phyloP scores from a whole-genome alignment of 2,797 vertebrate genomes.

The Aplochiton taeniatus region DNA sequence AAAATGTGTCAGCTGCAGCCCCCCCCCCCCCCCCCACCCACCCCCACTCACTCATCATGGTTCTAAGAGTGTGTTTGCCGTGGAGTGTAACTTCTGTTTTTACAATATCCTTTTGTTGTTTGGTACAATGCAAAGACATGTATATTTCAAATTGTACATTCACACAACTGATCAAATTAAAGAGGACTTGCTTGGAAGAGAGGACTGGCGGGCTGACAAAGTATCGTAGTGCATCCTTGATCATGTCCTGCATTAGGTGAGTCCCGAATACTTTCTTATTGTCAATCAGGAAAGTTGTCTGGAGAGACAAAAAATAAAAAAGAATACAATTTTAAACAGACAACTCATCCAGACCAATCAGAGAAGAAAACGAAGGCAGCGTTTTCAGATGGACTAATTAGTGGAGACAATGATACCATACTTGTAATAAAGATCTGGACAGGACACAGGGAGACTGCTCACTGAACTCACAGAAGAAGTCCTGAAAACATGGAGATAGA shows the following conservation, averaged over 20 bases:
- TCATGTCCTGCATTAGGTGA: slow-evolving; percentile 98
- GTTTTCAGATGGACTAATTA: background rate
- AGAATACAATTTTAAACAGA: too few relatives aligned
- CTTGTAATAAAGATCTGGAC: slow-evolving; percentile 95
- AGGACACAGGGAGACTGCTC: slow-evolving; percentile 98
- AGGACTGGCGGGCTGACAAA: slow-evolving; percentile 98
- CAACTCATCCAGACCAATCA: background rate
- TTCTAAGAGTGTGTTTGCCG: too few relatives aligned
- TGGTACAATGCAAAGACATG: too few relatives aligned
- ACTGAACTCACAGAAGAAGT: slow-evolving; percentile 99
- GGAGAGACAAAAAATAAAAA: slow-evolving; percentile 32
- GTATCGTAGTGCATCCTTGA: slow-evolving; percentile 94
- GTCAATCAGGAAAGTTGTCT: slow-evolving; percentile 97
- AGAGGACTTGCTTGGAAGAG: slow-evolving; percentile 88
- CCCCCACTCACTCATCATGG: too few relatives aligned
- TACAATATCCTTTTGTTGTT: too few relatives aligned
- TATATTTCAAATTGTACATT: too few relatives aligned
- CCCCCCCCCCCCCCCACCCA: too few relatives aligned
- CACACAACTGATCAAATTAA: background rate
- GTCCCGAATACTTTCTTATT: slow-evolving; percentile 98
- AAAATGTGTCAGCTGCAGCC: too few relatives aligned
- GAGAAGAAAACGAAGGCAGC: background rate
- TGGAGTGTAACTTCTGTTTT: too few relatives aligned
- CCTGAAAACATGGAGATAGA: slow-evolving; percentile 76
- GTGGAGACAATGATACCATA: slow-evolving; percentile 26